Evolutionary conservation across 2,797 vertebrate species (phyloP).

Genomic region (Hozukius guyotensis): DNA sequence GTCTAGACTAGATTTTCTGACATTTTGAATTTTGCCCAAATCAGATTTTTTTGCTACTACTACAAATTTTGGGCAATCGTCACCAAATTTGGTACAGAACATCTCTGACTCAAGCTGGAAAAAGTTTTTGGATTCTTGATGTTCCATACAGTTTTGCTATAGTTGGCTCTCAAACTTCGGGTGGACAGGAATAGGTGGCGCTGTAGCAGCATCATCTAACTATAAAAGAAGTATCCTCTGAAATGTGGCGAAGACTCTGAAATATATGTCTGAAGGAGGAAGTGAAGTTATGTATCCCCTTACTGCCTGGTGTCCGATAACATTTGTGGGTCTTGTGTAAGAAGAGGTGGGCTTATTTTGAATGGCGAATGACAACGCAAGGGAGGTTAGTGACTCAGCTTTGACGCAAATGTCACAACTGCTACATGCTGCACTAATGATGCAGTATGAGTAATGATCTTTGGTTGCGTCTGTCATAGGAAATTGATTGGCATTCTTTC

Average conservation of each 20-base stretch:
- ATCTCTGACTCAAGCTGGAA: no score
- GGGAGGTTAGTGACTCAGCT: neutral
- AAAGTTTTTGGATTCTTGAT: no score
- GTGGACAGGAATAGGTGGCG: no score
- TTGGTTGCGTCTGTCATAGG: conserved; percentile 17
- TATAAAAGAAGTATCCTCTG: no score
- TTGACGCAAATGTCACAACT: neutral
- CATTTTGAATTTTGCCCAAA: no score
- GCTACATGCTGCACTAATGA: neutral
- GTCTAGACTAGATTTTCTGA: no score
- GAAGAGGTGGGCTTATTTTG: conserved; percentile 10
- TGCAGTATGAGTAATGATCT: conserved; percentile 14
- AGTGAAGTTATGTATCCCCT: neutral
- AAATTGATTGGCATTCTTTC: conserved; percentile 49
- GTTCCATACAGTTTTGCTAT: no score
- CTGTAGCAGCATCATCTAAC: no score
- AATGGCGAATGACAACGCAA: neutral
- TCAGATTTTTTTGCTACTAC: no score
- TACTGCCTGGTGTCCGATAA: neutral
- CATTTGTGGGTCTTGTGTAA: neutral
- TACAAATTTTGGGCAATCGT: no score
- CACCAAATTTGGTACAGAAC: no score
- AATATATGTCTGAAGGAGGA: neutral
- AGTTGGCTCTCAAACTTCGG: no score
- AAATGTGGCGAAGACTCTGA: neutral